These are phyloP conservation scores for Geodia barretti DNA, from an alignment of 37 sponge, comb jelly and placozoan species.

Conservation along the genomic window DNA sequence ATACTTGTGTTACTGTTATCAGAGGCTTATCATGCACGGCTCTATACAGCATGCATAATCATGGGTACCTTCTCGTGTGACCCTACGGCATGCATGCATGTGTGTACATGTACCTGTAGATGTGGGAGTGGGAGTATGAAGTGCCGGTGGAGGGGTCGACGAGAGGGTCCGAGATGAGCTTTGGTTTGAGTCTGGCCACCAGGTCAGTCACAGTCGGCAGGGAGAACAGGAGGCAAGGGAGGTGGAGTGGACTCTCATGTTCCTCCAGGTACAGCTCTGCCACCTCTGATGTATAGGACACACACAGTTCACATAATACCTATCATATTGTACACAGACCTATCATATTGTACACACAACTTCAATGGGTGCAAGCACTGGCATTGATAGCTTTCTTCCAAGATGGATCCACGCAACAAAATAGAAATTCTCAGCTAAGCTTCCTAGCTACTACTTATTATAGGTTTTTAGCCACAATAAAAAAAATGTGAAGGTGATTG, in stretches of 20 bases:
- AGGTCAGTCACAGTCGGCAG: conserved; percentile 51
- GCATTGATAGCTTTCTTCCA: too few species aligned
- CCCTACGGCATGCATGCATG: too few species aligned
- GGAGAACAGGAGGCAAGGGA: background rate
- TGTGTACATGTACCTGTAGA: conserved; percentile 19
- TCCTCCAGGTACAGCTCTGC: conserved; percentile 29
- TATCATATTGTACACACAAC: too few species aligned
- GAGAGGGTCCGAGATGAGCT: conserved; percentile 76
- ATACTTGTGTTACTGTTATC: background rate
- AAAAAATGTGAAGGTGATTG: too few species aligned
- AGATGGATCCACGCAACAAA: too few species aligned
- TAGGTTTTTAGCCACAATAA: too few species aligned
- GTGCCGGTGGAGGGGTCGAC: conserved; percentile 35
- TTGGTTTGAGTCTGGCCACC: conserved; percentile 56
- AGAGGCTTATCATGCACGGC: background rate
- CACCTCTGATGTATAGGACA: background rate
- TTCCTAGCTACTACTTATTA: too few species aligned
- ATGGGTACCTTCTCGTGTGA: background rate
- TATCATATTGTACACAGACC: too few species aligned
- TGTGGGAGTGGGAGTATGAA: conserved; percentile 10
- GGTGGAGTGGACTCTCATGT: conserved; percentile 12
- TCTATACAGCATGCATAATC: background rate
- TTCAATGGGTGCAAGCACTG: too few species aligned
- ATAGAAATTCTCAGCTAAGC: too few species aligned
- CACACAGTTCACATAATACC: too few species aligned